Evolutionary conservation across 1,140 invertebrate species (phyloP), one percentile per base, ranked within the genome.

Genomic region (Eciton burchellii): DNA sequence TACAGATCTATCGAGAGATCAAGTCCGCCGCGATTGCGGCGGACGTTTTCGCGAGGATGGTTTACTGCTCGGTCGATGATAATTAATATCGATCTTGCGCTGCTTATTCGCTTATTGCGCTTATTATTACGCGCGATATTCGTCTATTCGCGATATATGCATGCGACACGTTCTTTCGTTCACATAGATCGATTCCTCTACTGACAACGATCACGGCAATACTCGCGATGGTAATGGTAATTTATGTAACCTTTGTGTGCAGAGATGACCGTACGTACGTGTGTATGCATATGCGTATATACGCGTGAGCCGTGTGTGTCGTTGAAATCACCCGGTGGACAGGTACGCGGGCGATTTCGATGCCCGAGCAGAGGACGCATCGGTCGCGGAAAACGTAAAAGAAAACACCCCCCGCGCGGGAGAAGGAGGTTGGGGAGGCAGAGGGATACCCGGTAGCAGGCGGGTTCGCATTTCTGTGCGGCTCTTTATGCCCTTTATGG

Each of bases 271-370:
- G n/a, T n/a, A n/a, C n/a, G n/a, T n/a, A n/a, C n/a, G n/a, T n/a
- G n/a, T n/a, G n/a, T n/a, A n/a, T n/a, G n/a, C n/a, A n/a, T n/a
- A n/a, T n/a, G n/a, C n/a, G n/a, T n/a, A n/a, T n/a, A n/a, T n/a
- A n/a, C n/a, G n/a, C n/a, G n/a, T n/a, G n/a, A n/a, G n/a, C n/a
- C n/a, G n/a, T n/a, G n/a, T n/a, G 16, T 79, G 19, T 68, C 87
- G 76, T 89, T 87, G 87, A 89, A 89, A 62, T 89, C 88, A 88
- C 88, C 85, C 66, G 63, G 79, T 76, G 68, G 62, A 84, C 73
- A 77, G 65, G 65, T 43, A 68, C n/a, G 65, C 74, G 43, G 81
- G 89, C 87, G 89, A 90, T 86, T 88, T 90, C 89, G 89, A 90
- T 77, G 89, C 89, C 85, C 60, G 89, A 65, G 52, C 52, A 49